Conservation (phyloP, 2,888 invertebrate genomes). For the Laothoe populi region DNA sequence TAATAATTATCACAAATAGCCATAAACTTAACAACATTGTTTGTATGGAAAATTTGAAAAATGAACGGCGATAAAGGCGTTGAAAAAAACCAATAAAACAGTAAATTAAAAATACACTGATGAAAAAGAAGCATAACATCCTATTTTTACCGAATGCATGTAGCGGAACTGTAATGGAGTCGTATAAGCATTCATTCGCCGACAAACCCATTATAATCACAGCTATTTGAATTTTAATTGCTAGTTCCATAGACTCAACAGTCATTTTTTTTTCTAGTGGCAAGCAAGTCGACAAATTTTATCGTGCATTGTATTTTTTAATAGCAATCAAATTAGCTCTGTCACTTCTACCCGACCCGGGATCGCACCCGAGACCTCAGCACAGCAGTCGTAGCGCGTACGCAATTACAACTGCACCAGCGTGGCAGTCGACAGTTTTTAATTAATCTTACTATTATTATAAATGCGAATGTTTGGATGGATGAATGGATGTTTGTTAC, state of each 20-base stretch:
- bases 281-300: not conserved
- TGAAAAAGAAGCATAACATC: constrained; percentile 16
- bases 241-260: not conserved
- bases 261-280: not conserved
- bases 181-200: not conserved
- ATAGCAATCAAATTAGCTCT: not conserved
- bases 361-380: too few species aligned
- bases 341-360: too few species aligned
- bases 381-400: too few species aligned
- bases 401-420: too few species aligned
- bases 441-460: too few species aligned
- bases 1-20: constrained; percentile 4
- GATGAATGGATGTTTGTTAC: too few species aligned
- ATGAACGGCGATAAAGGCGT: not conserved
- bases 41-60: not conserved
- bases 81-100: constrained; percentile 7
- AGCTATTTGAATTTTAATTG: constrained; percentile 13
- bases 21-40: not conserved
- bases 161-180: not conserved
- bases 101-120: not conserved
- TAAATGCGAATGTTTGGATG: too few species aligned
- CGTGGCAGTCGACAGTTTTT: too few species aligned
- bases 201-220: constrained; percentile 1
- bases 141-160: constrained; percentile 4
- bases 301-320: not conserved